Evolutionary conservation across 2,888 invertebrate genomes (phyloP).

Genomic region (Erebia palarica): DNA sequence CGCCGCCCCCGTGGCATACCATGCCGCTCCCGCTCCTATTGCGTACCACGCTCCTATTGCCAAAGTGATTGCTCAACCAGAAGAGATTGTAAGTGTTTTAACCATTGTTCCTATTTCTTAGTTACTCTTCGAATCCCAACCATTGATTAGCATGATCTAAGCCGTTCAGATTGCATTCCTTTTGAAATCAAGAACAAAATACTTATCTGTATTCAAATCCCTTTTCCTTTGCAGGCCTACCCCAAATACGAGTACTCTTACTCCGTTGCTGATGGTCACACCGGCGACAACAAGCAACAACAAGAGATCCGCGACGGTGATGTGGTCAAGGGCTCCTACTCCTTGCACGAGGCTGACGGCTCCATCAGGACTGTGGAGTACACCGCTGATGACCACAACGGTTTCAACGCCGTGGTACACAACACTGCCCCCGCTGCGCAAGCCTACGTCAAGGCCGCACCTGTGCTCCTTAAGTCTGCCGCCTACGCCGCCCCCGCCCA

Average conservation of each 20-base stretch:
- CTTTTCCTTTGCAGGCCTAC: constrained; percentile 47
- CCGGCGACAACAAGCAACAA: constrained; percentile 78
- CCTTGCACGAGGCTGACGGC: constrained; percentile 76
- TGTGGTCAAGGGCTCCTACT: constrained; percentile 75
- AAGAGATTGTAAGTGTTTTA: constrained; percentile 45
- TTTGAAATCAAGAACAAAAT: background rate
- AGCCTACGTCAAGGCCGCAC: constrained; percentile 59
- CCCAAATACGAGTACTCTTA: constrained; percentile 74
- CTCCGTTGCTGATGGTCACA: constrained; percentile 76
- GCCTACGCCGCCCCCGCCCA: constrained; percentile 45
- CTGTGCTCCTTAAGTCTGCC: constrained; percentile 56
- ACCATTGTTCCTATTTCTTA: background rate
- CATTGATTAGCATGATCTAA: background rate
- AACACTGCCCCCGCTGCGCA: constrained; percentile 63
- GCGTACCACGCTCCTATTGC: constrained; percentile 46
- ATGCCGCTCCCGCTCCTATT: constrained; percentile 44
- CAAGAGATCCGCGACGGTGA: constrained; percentile 77
- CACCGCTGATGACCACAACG: constrained; percentile 75
- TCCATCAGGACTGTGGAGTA: constrained; percentile 76
- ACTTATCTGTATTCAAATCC: background rate
- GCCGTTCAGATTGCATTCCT: background rate
- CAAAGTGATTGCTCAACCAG: constrained; percentile 47
- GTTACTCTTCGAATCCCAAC: background rate
- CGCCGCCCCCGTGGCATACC: constrained; percentile 51
- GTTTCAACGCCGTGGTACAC: constrained; percentile 66